These are phyloP conservation scores for Seira musarum DNA, from an alignment of 2,888 invertebrate species.

Conservation along the genomic window DNA sequence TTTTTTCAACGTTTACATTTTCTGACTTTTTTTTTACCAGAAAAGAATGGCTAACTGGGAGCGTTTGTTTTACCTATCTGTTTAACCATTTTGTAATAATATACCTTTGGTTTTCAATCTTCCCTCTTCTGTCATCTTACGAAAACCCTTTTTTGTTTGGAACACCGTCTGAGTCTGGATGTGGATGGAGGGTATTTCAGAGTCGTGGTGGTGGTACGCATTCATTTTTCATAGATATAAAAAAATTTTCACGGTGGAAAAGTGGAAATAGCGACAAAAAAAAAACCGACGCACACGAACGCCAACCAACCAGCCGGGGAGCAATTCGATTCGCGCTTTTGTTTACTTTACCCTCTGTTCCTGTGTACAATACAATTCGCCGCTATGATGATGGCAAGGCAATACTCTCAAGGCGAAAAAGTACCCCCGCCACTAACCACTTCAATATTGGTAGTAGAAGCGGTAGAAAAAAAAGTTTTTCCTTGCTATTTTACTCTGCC, in stretches of 20 bases:
- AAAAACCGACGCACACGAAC: neutral
- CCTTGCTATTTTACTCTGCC: neutral
- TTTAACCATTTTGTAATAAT: slow-evolving; percentile 10
- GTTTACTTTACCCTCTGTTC: slow-evolving; percentile 25
- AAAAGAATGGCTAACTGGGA: slow-evolving; percentile 4
- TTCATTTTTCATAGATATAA: slow-evolving; percentile 1
- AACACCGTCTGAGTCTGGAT: too few relatives aligned
- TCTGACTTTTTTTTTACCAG: slow-evolving; percentile 6
- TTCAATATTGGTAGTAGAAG: slow-evolving; percentile 1
- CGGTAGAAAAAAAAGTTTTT: neutral
- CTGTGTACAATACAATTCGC: slow-evolving; percentile 6
- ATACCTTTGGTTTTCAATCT: slow-evolving; percentile 2
- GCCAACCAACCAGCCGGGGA: neutral
- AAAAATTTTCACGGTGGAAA: neutral
- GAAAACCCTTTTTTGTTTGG: neutral
- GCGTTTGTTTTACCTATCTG: slow-evolving; percentile 10
- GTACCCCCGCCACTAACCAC: slow-evolving; percentile 3
- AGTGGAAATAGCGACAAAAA: slow-evolving; percentile 13
- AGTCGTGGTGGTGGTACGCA: neutral
- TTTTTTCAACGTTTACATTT: slow-evolving; percentile 1
- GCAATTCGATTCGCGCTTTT: slow-evolving; percentile 31
- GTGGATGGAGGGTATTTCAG: too few relatives aligned
- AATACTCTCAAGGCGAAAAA: slow-evolving; percentile 14
- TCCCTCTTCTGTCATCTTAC: too few relatives aligned
- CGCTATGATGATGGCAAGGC: neutral